Percentiles rank a stretch among this genome's conserved stretches.
Conservation (phyloP, 2,888 invertebrate species). For the Synergus japonicus region DNA sequence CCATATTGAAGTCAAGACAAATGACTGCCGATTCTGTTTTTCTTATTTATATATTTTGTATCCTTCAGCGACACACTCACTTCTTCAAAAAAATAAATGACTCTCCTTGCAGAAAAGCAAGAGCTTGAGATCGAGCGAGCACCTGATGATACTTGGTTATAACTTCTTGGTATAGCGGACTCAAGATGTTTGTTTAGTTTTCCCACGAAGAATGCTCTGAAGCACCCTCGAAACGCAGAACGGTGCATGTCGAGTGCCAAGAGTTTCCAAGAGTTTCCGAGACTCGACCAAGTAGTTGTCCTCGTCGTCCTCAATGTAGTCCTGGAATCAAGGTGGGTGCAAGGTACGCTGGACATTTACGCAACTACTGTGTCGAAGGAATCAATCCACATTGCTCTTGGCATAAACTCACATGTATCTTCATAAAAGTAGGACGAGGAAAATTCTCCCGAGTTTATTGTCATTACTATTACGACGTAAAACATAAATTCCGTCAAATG, state of each 20-base stretch:
- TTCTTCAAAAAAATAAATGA: background rate
- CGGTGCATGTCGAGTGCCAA: conserved; percentile 55
- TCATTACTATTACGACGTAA: background rate
- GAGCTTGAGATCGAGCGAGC: background rate
- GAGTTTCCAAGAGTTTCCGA: conserved; percentile 48
- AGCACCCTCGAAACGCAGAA: conserved; percentile 48
- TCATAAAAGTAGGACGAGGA: conserved; percentile 3
- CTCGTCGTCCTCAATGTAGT: conserved; percentile 40
- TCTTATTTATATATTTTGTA: background rate
- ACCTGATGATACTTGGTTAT: conserved; percentile 15
- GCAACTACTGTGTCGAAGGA: conserved; percentile 30
- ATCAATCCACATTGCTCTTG: conserved; percentile 8
- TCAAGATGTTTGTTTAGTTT: conserved; percentile 75
- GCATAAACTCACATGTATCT: conserved; percentile 10
- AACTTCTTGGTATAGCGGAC: conserved; percentile 38
- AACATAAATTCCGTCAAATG: background rate
- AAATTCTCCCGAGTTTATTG: background rate
- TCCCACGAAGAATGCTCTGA: conserved; percentile 72
- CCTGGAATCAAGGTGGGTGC: conserved; percentile 48
- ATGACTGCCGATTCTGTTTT: background rate
- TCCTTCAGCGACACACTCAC: background rate
- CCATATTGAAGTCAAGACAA: background rate
- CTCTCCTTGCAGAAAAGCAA: background rate
- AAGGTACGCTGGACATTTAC: conserved; percentile 37
- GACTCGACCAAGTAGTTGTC: conserved; percentile 37